Evolutionary conservation across 1,140 invertebrate species (phyloP), one percentile per base, ranked within the genome.

Genomic region (Tachypleus tridentatus): DNA sequence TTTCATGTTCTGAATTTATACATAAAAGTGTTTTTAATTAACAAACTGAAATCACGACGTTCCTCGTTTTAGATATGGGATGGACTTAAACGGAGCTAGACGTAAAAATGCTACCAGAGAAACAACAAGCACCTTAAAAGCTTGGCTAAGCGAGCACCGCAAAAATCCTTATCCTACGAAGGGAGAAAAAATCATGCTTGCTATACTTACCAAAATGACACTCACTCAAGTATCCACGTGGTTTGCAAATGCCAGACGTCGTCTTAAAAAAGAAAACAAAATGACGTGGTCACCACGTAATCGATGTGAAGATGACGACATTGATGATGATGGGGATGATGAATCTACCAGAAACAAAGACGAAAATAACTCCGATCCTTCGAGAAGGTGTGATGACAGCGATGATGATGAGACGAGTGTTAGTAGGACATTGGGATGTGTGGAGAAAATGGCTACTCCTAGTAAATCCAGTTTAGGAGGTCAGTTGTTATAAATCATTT

Each of bases 71-170:
- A 93, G 90, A 71, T 93, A 93, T 74, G 89, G 88, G 65, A 88
- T 93, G 85, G 90, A 93, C 77, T 78, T 93, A 66, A 93, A 93
- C 73, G 89, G 89, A 1, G 88, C 91, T 50, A n/a, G 72, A 48
- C 81, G 95, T 70, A 98, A 98, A 81, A 98, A 98, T 80, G 96
- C 96, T 49, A 98, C 96, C 11, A 79, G 95, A 64, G 95, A 98
- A 79, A 98, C 94, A 48, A 98, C 95, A 11, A 93, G 89, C 76
- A 97, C 94, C 5, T 78, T 98, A 5, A 98, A 98, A 78, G 81
- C 82, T 82, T 97, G 95, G 97, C 78, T 97, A 82, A 71, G 85
- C 85, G 75, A 97, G 86, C 81, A 88, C 87, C 90, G 80, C 84
- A 97, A 80, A 87, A 97, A 84, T 72, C 82, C 82, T 1, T 84